phyloP scores from a whole-genome alignment of 2,888 invertebrate genomes.

The Neocrepidodera transversa region DNA sequence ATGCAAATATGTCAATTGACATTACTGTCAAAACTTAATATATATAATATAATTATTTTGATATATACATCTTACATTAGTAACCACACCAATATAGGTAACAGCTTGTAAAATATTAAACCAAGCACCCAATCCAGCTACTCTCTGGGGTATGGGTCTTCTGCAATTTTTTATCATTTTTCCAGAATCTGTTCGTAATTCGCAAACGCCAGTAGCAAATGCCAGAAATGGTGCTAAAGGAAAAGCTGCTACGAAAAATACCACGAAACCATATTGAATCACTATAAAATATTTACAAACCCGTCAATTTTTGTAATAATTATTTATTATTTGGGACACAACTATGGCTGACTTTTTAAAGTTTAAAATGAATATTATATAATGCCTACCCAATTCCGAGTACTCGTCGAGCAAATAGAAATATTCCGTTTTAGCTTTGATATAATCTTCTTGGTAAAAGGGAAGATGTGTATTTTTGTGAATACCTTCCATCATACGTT shows the following conservation, averaged over 20 bases:
- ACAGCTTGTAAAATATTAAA: conserved; percentile 51
- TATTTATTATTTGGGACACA: too few species aligned
- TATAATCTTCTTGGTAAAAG: conserved; percentile 56
- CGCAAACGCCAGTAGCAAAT: conserved; percentile 68
- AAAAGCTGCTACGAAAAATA: conserved; percentile 71
- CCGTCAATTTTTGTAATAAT: too few species aligned
- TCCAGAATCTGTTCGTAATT: conserved; percentile 60
- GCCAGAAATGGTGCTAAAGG: conserved; percentile 72
- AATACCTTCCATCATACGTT: background rate
- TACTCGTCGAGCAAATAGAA: conserved; percentile 54
- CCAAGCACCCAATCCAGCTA: conserved; percentile 51
- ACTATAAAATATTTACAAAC: conserved; percentile 63
- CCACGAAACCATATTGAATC: conserved; percentile 72
- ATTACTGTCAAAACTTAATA: too few species aligned
- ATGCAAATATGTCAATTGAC: too few species aligned
- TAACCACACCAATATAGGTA: conserved; percentile 51
- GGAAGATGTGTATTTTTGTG: background rate
- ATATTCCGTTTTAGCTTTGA: conserved; percentile 48
- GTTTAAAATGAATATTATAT: too few species aligned
- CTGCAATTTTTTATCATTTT: conserved; percentile 46
- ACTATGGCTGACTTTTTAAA: too few species aligned
- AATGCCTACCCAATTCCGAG: conserved; percentile 55
- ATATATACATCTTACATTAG: conserved; percentile 50
- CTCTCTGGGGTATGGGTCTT: conserved; percentile 47
- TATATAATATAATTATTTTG: too few species aligned